Percentiles rank a stretch among this genome's conserved stretches.
Conservation (phyloP, 2,113 vertebrate genomes). For the Neodon shergylaensis region DNA sequence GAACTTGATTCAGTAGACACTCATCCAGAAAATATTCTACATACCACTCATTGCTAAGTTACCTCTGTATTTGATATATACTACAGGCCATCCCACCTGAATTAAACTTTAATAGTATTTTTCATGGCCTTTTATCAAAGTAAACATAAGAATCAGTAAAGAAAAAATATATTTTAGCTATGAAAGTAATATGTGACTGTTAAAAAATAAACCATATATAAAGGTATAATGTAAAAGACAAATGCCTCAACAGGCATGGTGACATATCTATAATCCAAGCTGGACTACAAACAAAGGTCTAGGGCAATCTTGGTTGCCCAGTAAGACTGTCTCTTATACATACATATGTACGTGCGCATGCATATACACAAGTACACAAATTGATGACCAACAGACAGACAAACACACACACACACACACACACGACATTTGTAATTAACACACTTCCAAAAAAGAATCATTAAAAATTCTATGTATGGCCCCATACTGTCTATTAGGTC, state of each 20-base stretch:
- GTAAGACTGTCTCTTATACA: not conserved
- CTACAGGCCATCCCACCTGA: not conserved
- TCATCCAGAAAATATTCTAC: not conserved
- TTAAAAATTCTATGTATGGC: not conserved
- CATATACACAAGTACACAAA: not conserved
- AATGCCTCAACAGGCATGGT: not conserved
- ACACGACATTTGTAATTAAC: not conserved
- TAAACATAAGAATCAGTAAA: not conserved
- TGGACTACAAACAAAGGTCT: not conserved
- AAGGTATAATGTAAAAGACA: not conserved
- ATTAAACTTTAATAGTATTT: not conserved
- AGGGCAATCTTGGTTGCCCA: not conserved
- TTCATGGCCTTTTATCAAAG: not conserved
- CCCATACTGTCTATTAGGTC: not conserved
- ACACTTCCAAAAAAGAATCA: not conserved
- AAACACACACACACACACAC: not conserved
- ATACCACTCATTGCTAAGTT: conserved; percentile 9
- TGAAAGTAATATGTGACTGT: not conserved
- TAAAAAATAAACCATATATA: conserved; percentile 10
- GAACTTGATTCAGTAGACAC: not conserved
- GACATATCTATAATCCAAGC: not conserved
- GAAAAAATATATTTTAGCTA: conserved; percentile 3
- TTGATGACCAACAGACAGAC: not conserved
- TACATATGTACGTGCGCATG: too few species aligned
- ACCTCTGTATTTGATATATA: not conserved